phyloP scores from a whole-genome alignment of 2,888 invertebrate species.

The Argyresthia albistria region DNA sequence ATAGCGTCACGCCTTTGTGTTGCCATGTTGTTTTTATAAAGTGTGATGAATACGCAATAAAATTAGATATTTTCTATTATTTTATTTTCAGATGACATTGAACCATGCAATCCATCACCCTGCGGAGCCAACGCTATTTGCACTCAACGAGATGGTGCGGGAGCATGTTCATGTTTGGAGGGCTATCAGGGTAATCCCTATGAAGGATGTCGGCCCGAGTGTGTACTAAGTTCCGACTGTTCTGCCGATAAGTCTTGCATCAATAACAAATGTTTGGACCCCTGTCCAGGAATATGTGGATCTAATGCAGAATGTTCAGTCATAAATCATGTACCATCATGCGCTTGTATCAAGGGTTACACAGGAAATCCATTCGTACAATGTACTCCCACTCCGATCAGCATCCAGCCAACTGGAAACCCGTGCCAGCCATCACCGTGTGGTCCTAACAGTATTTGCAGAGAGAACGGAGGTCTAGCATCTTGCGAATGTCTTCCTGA shows the following conservation, averaged over 20 bases:
- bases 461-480: slow-evolving; percentile 80
- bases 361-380: slow-evolving; percentile 79
- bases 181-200: slow-evolving; percentile 90
- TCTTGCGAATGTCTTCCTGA: slow-evolving; percentile 81
- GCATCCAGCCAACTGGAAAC: slow-evolving; percentile 40
- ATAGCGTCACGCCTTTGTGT: too few species aligned
- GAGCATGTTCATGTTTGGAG: slow-evolving; percentile 84
- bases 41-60: too few species aligned
- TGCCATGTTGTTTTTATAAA: too few species aligned
- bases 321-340: slow-evolving; percentile 89
- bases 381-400: slow-evolving; percentile 35
- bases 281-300: slow-evolving; percentile 90
- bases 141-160: slow-evolving; percentile 82
- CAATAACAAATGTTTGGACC: slow-evolving; percentile 87
- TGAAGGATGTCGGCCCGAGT: slow-evolving; percentile 89
- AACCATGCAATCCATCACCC: slow-evolving; percentile 89
- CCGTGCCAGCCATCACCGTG: slow-evolving; percentile 85
- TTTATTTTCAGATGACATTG: slow-evolving; percentile 66
- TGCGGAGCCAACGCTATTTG: slow-evolving; percentile 90
- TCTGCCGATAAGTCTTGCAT: slow-evolving; percentile 86
- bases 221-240: slow-evolving; percentile 89
- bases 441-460: slow-evolving; percentile 84
- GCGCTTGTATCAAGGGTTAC: slow-evolving; percentile 81
- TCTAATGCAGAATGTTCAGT: slow-evolving; percentile 87
- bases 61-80: neutral